A percentile compares a stretch with the other conserved stretches of the same genome.
phyloP scores from a whole-genome alignment of 1,140 invertebrate genomes.

The Scaptomyza montana region DNA sequence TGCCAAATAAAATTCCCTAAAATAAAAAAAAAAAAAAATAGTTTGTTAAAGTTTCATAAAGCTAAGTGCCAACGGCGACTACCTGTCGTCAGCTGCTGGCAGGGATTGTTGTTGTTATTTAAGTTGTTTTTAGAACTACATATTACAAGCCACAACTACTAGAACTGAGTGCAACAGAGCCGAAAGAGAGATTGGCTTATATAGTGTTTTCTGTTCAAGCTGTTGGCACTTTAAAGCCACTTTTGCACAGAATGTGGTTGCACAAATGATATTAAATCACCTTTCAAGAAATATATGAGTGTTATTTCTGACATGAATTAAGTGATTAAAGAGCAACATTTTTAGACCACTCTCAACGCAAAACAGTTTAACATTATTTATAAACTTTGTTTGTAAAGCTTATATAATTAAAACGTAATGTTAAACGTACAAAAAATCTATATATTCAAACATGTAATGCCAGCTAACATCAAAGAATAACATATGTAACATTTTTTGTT shows the following conservation, averaged over 20 bases:
- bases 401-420: too few species aligned
- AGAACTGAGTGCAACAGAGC: slow-evolving; percentile 3
- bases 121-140: neutral
- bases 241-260: neutral
- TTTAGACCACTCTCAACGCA: too few species aligned
- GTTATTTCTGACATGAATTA: neutral
- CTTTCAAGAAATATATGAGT: neutral
- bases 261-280: neutral
- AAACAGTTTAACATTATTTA: too few species aligned
- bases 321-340: too few species aligned
- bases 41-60: slow-evolving; percentile 40
- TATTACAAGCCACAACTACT: neutral
- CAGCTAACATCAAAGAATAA: too few species aligned
- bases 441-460: neutral
- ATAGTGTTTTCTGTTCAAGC: neutral
- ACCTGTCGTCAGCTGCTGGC: slow-evolving; percentile 15
- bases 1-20: neutral
- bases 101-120: slow-evolving; percentile 2
- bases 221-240: slow-evolving; percentile 9
- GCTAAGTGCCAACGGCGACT: slow-evolving; percentile 37
- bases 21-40: slow-evolving; percentile 6
- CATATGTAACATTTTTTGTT: too few species aligned
- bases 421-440: neutral
- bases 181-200: neutral
- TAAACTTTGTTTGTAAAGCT: too few species aligned